phyloP scores from a whole-genome alignment of 2,797 vertebrate species.

The Ctenochaetus hawaiiensis region DNA sequence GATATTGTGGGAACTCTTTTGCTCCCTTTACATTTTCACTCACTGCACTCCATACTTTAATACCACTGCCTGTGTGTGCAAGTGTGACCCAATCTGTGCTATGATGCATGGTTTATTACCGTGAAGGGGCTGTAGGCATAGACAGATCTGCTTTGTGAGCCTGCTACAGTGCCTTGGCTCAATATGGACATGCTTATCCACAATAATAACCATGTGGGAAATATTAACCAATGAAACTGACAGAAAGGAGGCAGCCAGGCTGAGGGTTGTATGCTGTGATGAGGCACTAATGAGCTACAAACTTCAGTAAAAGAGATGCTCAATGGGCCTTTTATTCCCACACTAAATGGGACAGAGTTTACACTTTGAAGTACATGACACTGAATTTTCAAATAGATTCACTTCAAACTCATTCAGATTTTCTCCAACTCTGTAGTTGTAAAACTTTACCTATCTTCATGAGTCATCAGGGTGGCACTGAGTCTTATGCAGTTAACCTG shows the following conservation, averaged over 20 bases:
- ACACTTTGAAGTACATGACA: conserved; percentile 17
- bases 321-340: conserved; percentile 65
- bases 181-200: conserved; percentile 38
- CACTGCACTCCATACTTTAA: background rate
- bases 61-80: conserved; percentile 14
- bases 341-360: conserved; percentile 35
- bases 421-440: background rate
- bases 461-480: background rate
- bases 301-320: conserved; percentile 40
- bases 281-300: conserved; percentile 74
- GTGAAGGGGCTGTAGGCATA: conserved; percentile 54
- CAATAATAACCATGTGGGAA: conserved; percentile 65
- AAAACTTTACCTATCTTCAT: background rate
- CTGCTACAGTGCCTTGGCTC: conserved; percentile 46
- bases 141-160: conserved; percentile 71
- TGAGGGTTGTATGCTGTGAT: conserved; percentile 23
- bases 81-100: conserved; percentile 34
- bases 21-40: conserved; percentile 20
- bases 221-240: conserved; percentile 56
- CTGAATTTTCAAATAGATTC: conserved; percentile 8
- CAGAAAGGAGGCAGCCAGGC: conserved; percentile 48
- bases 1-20: conserved; percentile 30
- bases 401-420: conserved; percentile 6
- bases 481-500: background rate
- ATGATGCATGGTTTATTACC: conserved; percentile 58